Evolutionary conservation across 2,797 vertebrate species (phyloP), one percentile per base, ranked within the genome.

Genomic region (Pangasius mekongensis): DNA sequence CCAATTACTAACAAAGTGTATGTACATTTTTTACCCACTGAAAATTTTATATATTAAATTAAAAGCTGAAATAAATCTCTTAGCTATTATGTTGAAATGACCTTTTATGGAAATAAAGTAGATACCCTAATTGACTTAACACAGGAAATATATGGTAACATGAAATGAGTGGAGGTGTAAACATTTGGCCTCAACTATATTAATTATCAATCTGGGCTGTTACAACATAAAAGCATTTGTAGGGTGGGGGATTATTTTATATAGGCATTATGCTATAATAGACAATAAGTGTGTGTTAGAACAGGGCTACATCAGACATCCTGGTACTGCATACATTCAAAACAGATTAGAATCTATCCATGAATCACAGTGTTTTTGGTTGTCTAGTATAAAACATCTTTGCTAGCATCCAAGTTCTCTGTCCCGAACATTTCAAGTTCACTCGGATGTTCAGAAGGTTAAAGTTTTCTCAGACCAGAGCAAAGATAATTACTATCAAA

Each of bases 391-490:
- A 39, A 81, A 22, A 11, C 54, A 58, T 10, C 9, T 36, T 62
- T 49, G 8, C 14, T 47, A 47, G 7, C 11, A 1, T 54, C 22
- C 47, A 43, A 52, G 9, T 77, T 78, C 73, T 56, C 30, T 20
- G 43, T 62, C 67, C 60, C n/a, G 5, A 64, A 33, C n/a, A 60
- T 80, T 85, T 88, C 49, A 56, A 67, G 33, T 39, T 58, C 52
- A 69, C 49, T 56, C 33, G 0, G 10, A 85, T 36, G 2, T 85
- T 85, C 83, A 80, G 1, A 80, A 80, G 62, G 54, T 80, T 80
- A 80, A 22, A 9, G n/a, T 84, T 88, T 54, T 84, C 82, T 85
- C 87, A 67, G 49, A 47, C 36, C 83, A 88, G 5, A 24, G 16
- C 16, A 56, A 84, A 84, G 82, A 84, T 84, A 54, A 77, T 84